A percentile compares a stretch with the other conserved stretches of the same genome.
These are phyloP conservation scores for Acanthosoma haemorrhoidale DNA, from an alignment of 2,888 invertebrate species.

Conservation along the genomic window DNA sequence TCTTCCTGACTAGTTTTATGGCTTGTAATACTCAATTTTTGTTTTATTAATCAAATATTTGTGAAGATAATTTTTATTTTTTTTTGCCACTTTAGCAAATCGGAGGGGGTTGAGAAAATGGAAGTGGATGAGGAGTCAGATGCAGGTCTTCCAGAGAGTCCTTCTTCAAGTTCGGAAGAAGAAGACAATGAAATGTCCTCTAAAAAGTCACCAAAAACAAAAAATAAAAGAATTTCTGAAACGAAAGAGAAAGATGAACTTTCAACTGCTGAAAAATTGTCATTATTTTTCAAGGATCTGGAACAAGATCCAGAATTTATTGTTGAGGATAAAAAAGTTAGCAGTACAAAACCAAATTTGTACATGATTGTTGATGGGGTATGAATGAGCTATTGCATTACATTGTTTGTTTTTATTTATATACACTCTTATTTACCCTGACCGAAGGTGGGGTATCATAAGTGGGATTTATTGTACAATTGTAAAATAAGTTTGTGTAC, in stretches of 20 bases:
- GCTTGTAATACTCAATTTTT: too few relatives aligned
- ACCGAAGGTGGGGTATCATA: too few relatives aligned
- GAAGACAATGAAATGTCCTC: neutral
- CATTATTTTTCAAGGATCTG: slow-evolving; percentile 12
- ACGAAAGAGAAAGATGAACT: neutral
- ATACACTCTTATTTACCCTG: too few relatives aligned
- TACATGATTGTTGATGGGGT: neutral
- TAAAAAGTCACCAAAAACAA: neutral
- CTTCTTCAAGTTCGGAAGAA: neutral
- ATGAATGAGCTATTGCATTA: too few relatives aligned
- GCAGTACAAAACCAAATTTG: neutral
- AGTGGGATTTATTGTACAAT: too few relatives aligned
- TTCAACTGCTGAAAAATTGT: neutral
- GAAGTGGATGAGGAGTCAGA: slow-evolving; percentile 3
- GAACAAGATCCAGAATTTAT: neutral
- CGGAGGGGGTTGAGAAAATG: neutral
- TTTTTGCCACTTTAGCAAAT: neutral
- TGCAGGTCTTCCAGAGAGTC: neutral
- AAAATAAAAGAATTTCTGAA: neutral
- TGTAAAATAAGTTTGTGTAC: too few relatives aligned
- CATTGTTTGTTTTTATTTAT: too few relatives aligned
- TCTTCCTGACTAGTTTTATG: too few relatives aligned
- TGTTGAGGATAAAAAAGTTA: neutral
- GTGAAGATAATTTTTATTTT: neutral
- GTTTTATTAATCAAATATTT: too few relatives aligned